Conservation (phyloP, 2,113 vertebrate species). For the Passer montanus region DNA sequence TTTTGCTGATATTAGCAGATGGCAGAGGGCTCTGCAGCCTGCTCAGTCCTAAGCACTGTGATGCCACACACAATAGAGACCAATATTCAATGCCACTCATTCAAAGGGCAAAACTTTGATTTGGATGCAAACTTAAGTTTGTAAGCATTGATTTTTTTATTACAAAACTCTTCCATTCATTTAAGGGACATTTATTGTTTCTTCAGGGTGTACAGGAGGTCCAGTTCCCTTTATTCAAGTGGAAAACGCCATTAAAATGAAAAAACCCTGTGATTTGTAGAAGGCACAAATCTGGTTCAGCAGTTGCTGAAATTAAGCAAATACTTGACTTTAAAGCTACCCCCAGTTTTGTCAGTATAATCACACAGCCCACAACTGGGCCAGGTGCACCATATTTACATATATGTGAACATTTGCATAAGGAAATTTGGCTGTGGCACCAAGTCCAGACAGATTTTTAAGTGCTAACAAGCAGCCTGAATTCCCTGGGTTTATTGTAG, state of each 20-base stretch:
- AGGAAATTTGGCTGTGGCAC: neutral
- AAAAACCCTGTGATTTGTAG: neutral
- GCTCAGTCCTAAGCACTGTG: neutral
- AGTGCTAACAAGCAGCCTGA: neutral
- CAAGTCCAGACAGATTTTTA: neutral
- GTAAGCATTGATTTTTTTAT: neutral
- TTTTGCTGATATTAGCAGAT: neutral
- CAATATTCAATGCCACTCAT: neutral
- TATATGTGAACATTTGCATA: neutral
- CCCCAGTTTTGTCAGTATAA: neutral
- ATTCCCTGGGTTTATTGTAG: neutral
- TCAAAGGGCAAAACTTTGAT: neutral
- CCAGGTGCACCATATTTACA: constrained; percentile 30
- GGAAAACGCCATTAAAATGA: neutral
- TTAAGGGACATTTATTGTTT: neutral
- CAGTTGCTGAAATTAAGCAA: neutral
- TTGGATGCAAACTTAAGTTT: neutral
- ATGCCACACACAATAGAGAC: neutral
- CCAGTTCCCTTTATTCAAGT: neutral
- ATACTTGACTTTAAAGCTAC: neutral
- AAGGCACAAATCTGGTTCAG: neutral
- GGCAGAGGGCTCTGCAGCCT: neutral
- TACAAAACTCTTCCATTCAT: neutral
- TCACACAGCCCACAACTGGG: neutral
- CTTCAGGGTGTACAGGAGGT: neutral